Conservation (phyloP, 2,797 vertebrate genomes). For the Erpetoichthys calabaricus region DNA sequence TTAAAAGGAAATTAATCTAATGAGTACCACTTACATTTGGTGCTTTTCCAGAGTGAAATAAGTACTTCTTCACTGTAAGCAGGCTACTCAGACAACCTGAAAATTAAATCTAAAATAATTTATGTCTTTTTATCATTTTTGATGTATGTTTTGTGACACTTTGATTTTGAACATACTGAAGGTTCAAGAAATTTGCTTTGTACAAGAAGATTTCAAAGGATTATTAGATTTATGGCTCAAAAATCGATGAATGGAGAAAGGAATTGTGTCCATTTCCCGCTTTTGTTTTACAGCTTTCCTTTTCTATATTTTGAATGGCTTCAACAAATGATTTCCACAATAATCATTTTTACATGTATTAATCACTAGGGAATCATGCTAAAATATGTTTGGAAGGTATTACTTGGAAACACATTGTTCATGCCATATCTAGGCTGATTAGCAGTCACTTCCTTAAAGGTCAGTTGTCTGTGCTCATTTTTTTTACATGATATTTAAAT, state of each 20-base stretch:
- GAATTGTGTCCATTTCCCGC: constrained; percentile 22
- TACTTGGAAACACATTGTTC: constrained; percentile 16
- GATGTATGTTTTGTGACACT: too few species aligned
- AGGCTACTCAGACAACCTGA: too few species aligned
- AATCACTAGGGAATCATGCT: constrained; percentile 20
- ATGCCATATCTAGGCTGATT: constrained; percentile 13
- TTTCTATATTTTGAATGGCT: not conserved
- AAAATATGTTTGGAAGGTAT: constrained; percentile 6
- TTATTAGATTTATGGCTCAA: not conserved
- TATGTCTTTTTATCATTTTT: too few species aligned
- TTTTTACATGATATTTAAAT: too few species aligned
- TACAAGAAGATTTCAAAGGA: too few species aligned
- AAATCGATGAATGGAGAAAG: constrained; percentile 1
- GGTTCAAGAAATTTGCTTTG: too few species aligned
- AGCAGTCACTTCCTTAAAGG: constrained; percentile 15
- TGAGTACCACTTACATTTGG: too few species aligned
- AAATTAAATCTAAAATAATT: too few species aligned
- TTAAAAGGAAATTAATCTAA: too few species aligned
- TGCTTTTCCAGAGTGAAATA: too few species aligned
- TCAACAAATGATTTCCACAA: constrained; percentile 1
- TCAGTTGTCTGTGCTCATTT: constrained; percentile 1
- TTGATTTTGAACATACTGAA: too few species aligned
- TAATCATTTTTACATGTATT: constrained; percentile 15
- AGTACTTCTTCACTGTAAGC: too few species aligned
- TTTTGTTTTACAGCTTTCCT: not conserved